Evolutionary conservation across 2,113 vertebrate genomes (phyloP).

Genomic region (Melanerpes formicivorus): DNA sequence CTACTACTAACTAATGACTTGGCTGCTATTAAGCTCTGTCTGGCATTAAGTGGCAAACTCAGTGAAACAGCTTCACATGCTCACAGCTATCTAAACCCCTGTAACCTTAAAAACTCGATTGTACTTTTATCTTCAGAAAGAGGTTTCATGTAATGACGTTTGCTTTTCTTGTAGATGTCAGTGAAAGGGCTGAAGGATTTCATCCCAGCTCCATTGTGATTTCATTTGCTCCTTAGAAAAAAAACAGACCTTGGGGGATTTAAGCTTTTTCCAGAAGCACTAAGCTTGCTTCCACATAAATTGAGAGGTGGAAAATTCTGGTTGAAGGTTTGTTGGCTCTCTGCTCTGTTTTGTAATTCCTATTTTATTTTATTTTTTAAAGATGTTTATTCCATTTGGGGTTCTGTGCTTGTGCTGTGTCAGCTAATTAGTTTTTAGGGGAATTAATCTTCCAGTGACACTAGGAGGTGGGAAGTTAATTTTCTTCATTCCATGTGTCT

Average conservation of each 20-base stretch:
- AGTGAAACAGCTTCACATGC: not conserved
- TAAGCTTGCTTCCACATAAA: not conserved
- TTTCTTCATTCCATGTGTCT: not conserved
- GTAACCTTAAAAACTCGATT: not conserved
- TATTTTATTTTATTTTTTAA: not conserved
- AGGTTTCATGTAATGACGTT: not conserved
- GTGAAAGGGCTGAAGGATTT: not conserved
- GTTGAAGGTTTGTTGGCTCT: not conserved
- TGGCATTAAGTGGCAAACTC: not conserved
- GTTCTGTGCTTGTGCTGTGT: not conserved
- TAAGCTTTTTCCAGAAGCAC: not conserved
- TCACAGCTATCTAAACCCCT: not conserved
- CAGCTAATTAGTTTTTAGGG: conserved; percentile 48
- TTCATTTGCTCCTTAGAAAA: not conserved
- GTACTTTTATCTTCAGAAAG: not conserved
- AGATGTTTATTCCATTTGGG: not conserved
- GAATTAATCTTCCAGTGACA: conserved; percentile 60
- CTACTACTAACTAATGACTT: not conserved
- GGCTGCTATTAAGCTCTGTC: not conserved
- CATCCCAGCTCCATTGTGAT: not conserved
- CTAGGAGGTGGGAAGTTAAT: conserved; percentile 47
- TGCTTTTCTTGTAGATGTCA: not conserved
- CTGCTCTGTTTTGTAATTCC: too few relatives aligned
- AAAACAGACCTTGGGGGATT: not conserved
- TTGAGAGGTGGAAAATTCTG: not conserved